phyloP scores from a whole-genome alignment of 2,888 invertebrate genomes.

The Dioctria linearis region DNA sequence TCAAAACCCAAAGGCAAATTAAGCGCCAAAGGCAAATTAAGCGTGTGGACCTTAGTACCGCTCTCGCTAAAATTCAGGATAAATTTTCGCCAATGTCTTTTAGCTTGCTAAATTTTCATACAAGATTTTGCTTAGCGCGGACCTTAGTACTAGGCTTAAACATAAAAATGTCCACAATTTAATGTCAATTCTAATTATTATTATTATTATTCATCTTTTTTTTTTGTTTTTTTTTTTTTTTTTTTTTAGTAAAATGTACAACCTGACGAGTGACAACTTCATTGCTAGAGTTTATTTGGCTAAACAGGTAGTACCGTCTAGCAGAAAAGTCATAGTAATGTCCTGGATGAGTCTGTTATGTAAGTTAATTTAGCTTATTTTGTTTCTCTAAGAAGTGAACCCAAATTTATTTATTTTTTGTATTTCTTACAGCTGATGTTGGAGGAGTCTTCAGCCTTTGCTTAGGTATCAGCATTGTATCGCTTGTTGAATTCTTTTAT shows the following conservation, averaged over 20 bases:
- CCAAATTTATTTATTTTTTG: not conserved
- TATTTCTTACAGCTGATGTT: conserved; percentile 65
- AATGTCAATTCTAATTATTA: too few species aligned
- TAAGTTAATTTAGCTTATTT: conserved; percentile 57
- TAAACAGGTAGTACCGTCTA: conserved; percentile 68
- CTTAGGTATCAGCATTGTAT: conserved; percentile 68
- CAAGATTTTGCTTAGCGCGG: too few species aligned
- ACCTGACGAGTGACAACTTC: conserved; percentile 64
- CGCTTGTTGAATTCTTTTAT: conserved; percentile 69
- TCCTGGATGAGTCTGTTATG: conserved; percentile 69
- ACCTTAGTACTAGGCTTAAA: too few species aligned
- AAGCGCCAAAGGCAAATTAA: too few species aligned
- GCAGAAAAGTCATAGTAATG: conserved; percentile 69
- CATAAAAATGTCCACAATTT: too few species aligned
- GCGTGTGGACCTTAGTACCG: too few species aligned
- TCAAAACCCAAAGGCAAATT: too few species aligned
- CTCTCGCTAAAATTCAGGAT: too few species aligned
- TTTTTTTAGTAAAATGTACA: conserved; percentile 11
- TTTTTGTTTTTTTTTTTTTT: too few species aligned
- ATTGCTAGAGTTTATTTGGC: conserved; percentile 67
- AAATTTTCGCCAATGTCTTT: too few species aligned
- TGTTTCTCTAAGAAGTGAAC: not conserved
- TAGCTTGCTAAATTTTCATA: too few species aligned
- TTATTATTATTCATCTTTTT: too few species aligned
- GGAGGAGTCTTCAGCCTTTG: conserved; percentile 70